phyloP scores from a whole-genome alignment of 2,113 vertebrate species.

The Sorex araneus region DNA sequence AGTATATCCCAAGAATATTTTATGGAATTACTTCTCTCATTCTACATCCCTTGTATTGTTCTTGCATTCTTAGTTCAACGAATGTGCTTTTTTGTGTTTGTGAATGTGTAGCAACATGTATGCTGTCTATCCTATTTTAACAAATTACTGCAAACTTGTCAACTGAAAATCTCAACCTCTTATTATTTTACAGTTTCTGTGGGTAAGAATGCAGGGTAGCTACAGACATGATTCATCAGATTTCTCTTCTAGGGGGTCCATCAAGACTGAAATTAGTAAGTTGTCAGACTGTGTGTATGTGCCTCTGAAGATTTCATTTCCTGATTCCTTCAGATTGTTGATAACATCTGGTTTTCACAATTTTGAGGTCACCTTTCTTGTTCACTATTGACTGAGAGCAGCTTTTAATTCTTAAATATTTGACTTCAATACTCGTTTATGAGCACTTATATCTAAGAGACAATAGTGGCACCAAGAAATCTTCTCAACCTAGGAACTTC shows the following conservation, averaged over 20 bases:
- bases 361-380: neutral
- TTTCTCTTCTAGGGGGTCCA: neutral
- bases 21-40: neutral
- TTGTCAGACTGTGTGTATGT: neutral
- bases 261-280: neutral
- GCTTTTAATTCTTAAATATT: neutral
- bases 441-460: neutral
- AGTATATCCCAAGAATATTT: neutral
- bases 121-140: neutral
- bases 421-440: neutral
- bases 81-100: neutral
- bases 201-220: neutral
- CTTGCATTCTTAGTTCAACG: neutral
- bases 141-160: neutral
- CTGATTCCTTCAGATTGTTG: neutral
- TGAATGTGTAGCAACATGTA: neutral
- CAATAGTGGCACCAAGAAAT: neutral
- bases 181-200: neutral
- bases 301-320: neutral
- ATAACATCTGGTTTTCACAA: neutral
- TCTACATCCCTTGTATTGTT: neutral
- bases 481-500: neutral
- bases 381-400: neutral
- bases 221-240: no score
- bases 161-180: neutral